Percentiles rank a stretch among this genome's conserved stretches.
Evolutionary conservation across 2,113 vertebrate species (phyloP).

Genomic region (Caretta caretta): DNA sequence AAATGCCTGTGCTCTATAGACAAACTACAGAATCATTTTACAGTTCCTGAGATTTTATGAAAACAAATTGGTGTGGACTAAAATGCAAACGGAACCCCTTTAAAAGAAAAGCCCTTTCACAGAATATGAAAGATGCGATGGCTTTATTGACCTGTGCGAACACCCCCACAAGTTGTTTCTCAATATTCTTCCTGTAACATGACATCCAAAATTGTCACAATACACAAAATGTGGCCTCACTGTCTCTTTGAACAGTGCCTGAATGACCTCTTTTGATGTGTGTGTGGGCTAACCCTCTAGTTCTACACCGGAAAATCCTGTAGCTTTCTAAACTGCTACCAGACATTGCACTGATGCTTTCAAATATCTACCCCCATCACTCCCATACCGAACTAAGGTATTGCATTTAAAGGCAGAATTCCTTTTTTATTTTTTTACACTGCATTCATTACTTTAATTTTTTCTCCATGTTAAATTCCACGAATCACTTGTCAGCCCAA

Average conservation of each 20-base stretch:
- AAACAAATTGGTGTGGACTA: background rate
- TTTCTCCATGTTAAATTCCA: background rate
- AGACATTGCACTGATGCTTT: background rate
- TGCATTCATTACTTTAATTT: background rate
- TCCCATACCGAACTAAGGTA: background rate
- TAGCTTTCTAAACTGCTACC: slow-evolving; percentile 5
- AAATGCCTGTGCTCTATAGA: background rate
- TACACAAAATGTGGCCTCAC: slow-evolving; percentile 5
- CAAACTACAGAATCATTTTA: background rate
- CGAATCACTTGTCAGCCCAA: background rate
- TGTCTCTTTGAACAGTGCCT: slow-evolving; percentile 2
- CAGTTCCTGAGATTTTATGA: background rate
- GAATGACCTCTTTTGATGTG: background rate
- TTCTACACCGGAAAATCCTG: background rate
- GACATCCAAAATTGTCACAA: background rate
- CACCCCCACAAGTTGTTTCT: background rate
- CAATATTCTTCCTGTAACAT: background rate
- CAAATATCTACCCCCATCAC: background rate
- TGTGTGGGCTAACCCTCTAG: background rate
- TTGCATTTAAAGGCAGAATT: background rate
- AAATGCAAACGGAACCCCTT: background rate
- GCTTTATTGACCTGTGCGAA: background rate
- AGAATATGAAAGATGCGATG: background rate
- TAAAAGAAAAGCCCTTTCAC: background rate
- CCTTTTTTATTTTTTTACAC: background rate